Conservation (phyloP, 2,888 invertebrate genomes). For the Cephus spinipes region DNA sequence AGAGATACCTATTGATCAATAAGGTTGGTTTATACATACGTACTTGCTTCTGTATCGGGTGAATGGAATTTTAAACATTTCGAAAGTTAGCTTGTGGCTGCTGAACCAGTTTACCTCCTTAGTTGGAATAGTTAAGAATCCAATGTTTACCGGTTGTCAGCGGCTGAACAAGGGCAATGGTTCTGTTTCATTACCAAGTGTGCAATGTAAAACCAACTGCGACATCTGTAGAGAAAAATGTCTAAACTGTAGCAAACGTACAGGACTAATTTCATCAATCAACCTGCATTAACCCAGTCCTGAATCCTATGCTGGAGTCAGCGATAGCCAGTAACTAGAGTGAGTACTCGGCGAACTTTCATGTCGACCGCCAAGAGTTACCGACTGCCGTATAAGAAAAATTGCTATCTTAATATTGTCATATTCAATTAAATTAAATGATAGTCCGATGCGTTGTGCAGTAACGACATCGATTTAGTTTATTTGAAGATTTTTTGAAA, state of each 20-base stretch:
- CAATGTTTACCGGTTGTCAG: not conserved
- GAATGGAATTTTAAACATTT: not conserved
- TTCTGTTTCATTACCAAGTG: not conserved
- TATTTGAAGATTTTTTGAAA: not conserved
- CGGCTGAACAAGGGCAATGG: not conserved
- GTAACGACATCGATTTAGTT: not conserved
- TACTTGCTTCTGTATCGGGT: not conserved
- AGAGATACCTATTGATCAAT: not conserved
- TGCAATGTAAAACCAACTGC: not conserved
- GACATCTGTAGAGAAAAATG: not conserved
- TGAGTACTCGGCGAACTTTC: not conserved
- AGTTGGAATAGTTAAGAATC: not conserved
- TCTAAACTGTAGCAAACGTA: not conserved
- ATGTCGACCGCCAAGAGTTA: not conserved
- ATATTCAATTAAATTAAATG: not conserved
- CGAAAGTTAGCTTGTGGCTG: not conserved
- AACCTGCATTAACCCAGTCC: not conserved
- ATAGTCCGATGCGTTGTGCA: not conserved
- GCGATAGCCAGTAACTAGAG: not conserved
- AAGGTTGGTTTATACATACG: not conserved
- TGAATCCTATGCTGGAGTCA: not conserved
- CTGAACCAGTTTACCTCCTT: not conserved
- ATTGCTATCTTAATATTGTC: not conserved
- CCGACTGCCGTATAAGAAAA: not conserved
- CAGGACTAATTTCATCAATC: not conserved